A percentile compares a stretch with the other conserved stretches of the same genome.
These are phyloP conservation scores for Diaprepes abbreviatus DNA, from an alignment of 2,888 invertebrate species.

Conservation along the genomic window DNA sequence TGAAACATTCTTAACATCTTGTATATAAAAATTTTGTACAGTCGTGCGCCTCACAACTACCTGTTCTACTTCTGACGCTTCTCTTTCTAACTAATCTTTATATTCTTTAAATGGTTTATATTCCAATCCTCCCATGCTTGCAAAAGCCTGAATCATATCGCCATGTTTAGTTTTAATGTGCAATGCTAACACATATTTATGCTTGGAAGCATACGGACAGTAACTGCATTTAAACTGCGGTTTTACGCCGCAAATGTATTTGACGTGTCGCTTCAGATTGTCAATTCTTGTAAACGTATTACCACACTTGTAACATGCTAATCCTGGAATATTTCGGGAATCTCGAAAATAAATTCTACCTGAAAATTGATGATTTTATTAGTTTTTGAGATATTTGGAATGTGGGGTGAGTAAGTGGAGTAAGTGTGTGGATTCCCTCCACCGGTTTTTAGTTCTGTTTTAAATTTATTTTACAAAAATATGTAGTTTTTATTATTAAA, in stretches of 20 bases:
- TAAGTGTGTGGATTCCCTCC: slow-evolving; percentile 1
- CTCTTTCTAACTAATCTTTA: background rate
- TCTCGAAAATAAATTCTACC: slow-evolving; percentile 19
- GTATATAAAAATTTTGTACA: background rate
- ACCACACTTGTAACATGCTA: slow-evolving; percentile 51
- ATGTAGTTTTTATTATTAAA: no score
- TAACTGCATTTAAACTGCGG: slow-evolving; percentile 30
- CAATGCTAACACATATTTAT: slow-evolving; percentile 57
- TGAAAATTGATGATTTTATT: slow-evolving; percentile 19
- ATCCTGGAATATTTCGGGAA: slow-evolving; percentile 11
- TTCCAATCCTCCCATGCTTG: background rate
- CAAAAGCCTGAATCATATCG: slow-evolving; percentile 37
- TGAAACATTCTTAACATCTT: background rate
- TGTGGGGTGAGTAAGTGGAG: background rate
- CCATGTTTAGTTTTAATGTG: slow-evolving; percentile 57
- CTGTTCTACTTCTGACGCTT: background rate
- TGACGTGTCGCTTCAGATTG: slow-evolving; percentile 40
- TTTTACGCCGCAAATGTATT: slow-evolving; percentile 16
- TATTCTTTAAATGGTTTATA: no score
- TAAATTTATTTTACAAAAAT: background rate
- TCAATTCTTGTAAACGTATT: slow-evolving; percentile 55
- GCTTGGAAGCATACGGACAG: slow-evolving; percentile 57
- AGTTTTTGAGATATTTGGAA: background rate
- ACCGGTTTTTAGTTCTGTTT: background rate
- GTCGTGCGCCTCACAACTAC: background rate